phyloP scores from a whole-genome alignment of 2,888 invertebrate species.

The Drosophila maculinotata region DNA sequence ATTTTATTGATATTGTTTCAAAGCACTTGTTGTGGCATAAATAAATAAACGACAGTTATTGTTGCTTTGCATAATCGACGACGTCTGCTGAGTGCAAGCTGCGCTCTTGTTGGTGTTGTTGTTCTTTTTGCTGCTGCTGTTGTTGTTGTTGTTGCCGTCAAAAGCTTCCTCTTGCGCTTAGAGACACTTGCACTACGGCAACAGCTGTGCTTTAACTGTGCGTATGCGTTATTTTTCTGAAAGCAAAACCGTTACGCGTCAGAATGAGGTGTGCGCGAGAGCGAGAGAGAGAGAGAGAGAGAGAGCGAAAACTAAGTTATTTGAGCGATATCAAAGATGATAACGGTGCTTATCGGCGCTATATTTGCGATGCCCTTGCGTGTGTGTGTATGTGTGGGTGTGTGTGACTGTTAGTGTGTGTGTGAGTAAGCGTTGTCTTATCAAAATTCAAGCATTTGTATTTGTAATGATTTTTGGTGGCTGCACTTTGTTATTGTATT shows the following conservation, averaged over 20 bases:
- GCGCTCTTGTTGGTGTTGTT: too few relatives aligned
- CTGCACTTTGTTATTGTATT: constrained; percentile 20
- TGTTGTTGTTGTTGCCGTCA: constrained; percentile 8
- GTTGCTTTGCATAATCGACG: constrained; percentile 39
- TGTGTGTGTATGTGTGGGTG: constrained; percentile 9
- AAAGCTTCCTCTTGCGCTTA: constrained; percentile 24
- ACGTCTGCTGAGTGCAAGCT: constrained; percentile 15
- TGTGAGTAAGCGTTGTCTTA: constrained; percentile 19
- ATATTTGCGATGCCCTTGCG: constrained; percentile 25
- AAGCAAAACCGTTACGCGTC: constrained; percentile 30
- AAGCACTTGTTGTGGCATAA: constrained; percentile 29
- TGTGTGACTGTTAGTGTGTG: constrained; percentile 1
- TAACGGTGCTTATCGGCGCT: constrained; percentile 52
- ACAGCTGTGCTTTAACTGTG: constrained; percentile 73
- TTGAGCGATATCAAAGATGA: constrained; percentile 56
- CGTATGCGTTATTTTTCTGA: constrained; percentile 27
- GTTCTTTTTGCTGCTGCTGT: too few relatives aligned
- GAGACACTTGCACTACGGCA: constrained; percentile 40
- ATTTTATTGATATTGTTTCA: constrained; percentile 19
- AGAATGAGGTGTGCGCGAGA: constrained; percentile 12
- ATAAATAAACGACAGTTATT: constrained; percentile 12
- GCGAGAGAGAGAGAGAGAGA: constrained; percentile 4
- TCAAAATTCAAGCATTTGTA: constrained; percentile 25
- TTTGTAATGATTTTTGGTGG: constrained; percentile 12
- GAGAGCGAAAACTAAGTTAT: constrained; percentile 1